phyloP scores from a whole-genome alignment of 2,113 vertebrate species.

The Melanotaenia duboulayi region DNA sequence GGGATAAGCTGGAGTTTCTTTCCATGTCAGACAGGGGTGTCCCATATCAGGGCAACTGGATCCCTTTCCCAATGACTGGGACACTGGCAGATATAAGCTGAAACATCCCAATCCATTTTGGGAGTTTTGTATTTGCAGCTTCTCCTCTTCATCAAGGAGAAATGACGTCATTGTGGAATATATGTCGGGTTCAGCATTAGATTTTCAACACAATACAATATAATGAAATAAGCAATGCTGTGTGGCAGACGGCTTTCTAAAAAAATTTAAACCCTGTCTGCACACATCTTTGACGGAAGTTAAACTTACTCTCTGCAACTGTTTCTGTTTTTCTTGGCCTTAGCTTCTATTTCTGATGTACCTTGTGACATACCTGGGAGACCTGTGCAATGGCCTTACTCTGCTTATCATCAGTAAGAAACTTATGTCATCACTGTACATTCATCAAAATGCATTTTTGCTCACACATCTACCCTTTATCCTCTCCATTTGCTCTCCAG shows the following conservation, averaged over 20 bases:
- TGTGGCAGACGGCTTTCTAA: background rate
- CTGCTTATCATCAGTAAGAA: slow-evolving; percentile 89
- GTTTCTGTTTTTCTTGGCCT: slow-evolving; percentile 17
- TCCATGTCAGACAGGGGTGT: slow-evolving; percentile 57
- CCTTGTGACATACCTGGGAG: slow-evolving; percentile 90
- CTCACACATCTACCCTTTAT: background rate
- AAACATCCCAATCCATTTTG: slow-evolving; percentile 42
- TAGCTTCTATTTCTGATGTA: slow-evolving; percentile 90
- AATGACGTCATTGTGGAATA: background rate
- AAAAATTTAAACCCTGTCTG: background rate
- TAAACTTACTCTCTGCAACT: slow-evolving; percentile 23
- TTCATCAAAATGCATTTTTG: background rate
- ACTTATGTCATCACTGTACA: background rate
- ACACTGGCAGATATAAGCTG: slow-evolving; percentile 41
- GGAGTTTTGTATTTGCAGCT: background rate
- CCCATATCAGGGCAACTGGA: slow-evolving; percentile 66
- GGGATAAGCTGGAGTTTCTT: slow-evolving; percentile 41
- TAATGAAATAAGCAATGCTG: background rate
- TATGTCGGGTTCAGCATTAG: background rate
- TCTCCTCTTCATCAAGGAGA: background rate
- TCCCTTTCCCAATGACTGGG: slow-evolving; percentile 14
- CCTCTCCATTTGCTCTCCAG: slow-evolving; percentile 68
- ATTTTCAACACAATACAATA: background rate
- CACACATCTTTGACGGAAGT: background rate
- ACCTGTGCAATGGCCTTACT: slow-evolving; percentile 90